Base-by-base conservation (phyloP, 2,888 invertebrate species). In the Netelia inedita region DNA sequence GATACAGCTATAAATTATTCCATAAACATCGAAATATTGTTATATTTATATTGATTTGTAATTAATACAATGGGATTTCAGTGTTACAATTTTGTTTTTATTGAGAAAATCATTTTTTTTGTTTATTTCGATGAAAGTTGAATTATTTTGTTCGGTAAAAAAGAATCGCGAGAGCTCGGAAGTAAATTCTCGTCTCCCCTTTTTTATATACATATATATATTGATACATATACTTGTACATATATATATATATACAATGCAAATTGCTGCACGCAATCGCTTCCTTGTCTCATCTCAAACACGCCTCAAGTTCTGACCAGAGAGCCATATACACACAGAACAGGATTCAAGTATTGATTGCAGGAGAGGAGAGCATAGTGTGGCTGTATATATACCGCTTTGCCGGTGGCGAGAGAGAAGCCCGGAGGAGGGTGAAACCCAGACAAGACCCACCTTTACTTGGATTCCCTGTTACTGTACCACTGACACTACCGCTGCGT, bases 261-360 rank as follows among this genome's bases (percentile, higher is more conserved):
- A 86, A 85, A 88, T 86, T 79, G 73, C 74, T 79, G 76, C 81
- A 83, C 79, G 85, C 79, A 82, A 80, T 84, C 79, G 85, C 85
- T 85, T 88, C 85, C 86, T 89, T 88, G 88, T 89, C 89, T 90
- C 88, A 85, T 88, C 71, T 82, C 78, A 83, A 86, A 85, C 83
- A 84, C 83, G 89, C 88, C 87, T 90, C 89, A 89, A 90, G 89
- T 88, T 88, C 88, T 87, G 81, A 75, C 66, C 72, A 41, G 59
- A 55, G 61, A 28, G 69, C 16, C 50, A 23, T 57, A 53, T 65
- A 88, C 88, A 89, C 89, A 87, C 87, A 89, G 82, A 85, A 89
- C 89, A 92, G 90, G 90, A 92, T 91, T 92, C 91, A 91, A 93
- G 93, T 93, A 93, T 93, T 93, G 93, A 93, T 93, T 93, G 91